Conservation (phyloP, 2,113 vertebrate genomes). For the Craseonycteris thonglongyai region DNA sequence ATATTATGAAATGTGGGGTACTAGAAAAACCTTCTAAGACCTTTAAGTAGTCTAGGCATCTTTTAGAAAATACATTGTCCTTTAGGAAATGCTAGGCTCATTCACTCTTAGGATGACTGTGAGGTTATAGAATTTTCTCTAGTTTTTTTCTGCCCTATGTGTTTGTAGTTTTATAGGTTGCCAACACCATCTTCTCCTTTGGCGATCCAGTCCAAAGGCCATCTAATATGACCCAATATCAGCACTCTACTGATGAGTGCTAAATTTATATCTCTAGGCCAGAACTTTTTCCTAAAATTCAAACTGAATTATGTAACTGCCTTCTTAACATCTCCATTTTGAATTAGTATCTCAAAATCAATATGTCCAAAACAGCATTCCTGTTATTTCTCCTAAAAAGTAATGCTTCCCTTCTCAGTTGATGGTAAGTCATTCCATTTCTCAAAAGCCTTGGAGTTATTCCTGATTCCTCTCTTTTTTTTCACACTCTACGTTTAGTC, state of each 20-base stretch:
- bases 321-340: background rate
- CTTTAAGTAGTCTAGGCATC: background rate
- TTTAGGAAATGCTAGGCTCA: background rate
- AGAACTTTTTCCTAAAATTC: background rate
- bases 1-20: background rate
- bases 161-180: background rate
- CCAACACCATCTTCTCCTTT: background rate
- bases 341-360: background rate
- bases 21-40: background rate
- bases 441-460: background rate
- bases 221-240: background rate
- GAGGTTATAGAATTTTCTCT: background rate
- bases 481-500: background rate
- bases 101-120: background rate
- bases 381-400: background rate
- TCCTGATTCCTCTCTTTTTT: background rate
- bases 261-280: background rate
- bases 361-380: background rate
- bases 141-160: background rate
- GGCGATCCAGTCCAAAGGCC: background rate
- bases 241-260: background rate
- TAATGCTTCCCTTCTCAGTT: background rate
- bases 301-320: background rate
- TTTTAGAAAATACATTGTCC: background rate
- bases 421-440: background rate